These are phyloP conservation scores for Gopherus evgoodei DNA, from an alignment of 2,113 vertebrate genomes.

Conservation along the genomic window DNA sequence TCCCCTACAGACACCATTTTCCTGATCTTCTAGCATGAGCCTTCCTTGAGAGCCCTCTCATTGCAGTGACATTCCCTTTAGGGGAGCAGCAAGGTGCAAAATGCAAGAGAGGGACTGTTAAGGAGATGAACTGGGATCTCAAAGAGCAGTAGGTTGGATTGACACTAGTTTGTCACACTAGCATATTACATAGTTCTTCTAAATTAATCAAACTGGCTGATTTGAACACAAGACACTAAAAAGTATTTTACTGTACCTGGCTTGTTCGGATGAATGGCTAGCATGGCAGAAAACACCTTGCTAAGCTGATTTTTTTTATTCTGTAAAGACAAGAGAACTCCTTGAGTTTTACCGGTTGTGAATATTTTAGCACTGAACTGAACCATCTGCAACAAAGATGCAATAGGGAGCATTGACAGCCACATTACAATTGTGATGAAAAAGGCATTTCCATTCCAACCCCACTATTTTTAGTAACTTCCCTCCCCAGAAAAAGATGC, in stretches of 20 bases:
- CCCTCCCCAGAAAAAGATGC: not conserved
- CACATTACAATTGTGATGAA: not conserved
- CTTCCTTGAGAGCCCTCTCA: not conserved
- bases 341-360: not conserved
- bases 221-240: not conserved
- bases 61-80: not conserved
- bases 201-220: not conserved
- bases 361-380: not conserved
- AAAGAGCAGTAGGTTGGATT: not conserved
- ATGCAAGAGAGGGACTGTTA: not conserved
- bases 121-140: not conserved
- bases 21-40: not conserved
- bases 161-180: not conserved
- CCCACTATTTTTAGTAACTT: not conserved
- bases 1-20: not conserved
- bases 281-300: constrained; percentile 91
- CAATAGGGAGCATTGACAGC: not conserved
- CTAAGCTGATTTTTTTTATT: constrained; percentile 87
- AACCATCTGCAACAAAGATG: not conserved
- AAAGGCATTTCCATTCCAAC: not conserved
- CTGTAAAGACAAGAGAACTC: constrained; percentile 75
- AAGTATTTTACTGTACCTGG: constrained; percentile 84
- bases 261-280: constrained; percentile 95
- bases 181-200: not conserved
- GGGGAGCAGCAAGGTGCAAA: not conserved